A percentile compares a stretch with the other conserved stretches of the same genome.
phyloP scores from a whole-genome alignment of 2,797 vertebrate genomes.

The Neomorphus geoffroyi region DNA sequence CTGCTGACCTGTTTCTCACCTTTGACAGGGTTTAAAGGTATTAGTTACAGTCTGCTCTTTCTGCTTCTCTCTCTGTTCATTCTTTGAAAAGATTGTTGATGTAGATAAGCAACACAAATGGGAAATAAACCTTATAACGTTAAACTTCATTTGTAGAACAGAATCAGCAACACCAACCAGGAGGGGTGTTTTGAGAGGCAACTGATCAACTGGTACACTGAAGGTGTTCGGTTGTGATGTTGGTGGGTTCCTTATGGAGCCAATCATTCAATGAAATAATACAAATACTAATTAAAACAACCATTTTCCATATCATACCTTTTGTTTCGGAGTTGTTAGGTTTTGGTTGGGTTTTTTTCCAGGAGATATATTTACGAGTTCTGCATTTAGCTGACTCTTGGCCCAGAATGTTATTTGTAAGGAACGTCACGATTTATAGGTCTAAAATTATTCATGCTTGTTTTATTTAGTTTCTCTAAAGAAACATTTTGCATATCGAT shows the following conservation, averaged over 20 bases:
- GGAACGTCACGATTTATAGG: background rate
- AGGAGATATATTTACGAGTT: background rate
- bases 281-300: background rate
- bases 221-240: background rate
- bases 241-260: background rate
- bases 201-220: background rate
- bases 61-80: background rate
- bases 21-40: background rate
- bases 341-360: background rate
- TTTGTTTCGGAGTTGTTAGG: background rate
- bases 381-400: background rate
- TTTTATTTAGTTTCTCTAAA: slow-evolving; percentile 43
- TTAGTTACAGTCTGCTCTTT: background rate
- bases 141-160: background rate
- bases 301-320: background rate
- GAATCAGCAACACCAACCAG: background rate
- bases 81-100: background rate
- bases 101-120: background rate
- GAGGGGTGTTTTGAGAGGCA: background rate
- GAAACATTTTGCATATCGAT: slow-evolving; percentile 42
- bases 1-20: background rate
- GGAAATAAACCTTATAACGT: background rate
- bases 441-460: slow-evolving; percentile 14
- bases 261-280: background rate
- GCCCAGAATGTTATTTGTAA: slow-evolving; percentile 1